These are phyloP conservation scores for Chaenocephalus aceratus DNA, from an alignment of 2,113 vertebrate species.

Conservation along the genomic window DNA sequence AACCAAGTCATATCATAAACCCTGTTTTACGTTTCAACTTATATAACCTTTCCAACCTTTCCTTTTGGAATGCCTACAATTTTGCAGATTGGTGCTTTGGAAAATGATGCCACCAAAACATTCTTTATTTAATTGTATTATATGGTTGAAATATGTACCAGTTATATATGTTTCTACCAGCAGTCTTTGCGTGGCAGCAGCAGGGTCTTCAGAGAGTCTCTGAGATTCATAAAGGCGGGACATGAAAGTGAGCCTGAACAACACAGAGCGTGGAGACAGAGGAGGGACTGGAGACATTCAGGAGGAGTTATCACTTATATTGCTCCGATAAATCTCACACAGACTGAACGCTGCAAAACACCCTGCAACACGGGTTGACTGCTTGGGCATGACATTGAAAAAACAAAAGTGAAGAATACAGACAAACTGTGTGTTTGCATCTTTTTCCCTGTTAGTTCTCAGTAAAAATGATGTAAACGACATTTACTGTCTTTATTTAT, in stretches of 20 bases:
- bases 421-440: slow-evolving; percentile 1
- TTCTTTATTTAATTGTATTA: no score
- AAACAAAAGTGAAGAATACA: slow-evolving; percentile 71
- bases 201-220: slow-evolving; percentile 2
- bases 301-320: slow-evolving; percentile 70
- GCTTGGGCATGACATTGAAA: slow-evolving; percentile 77
- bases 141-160: background rate
- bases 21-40: background rate
- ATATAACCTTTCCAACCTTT: background rate
- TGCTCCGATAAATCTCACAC: slow-evolving; percentile 72
- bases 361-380: slow-evolving; percentile 65
- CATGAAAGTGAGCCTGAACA: slow-evolving; percentile 49
- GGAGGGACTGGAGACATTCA: slow-evolving; percentile 60
- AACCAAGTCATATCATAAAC: background rate
- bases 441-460: background rate
- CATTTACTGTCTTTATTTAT: background rate
- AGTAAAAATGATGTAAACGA: background rate
- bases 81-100: background rate
- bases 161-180: background rate
- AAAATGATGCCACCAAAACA: background rate
- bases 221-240: slow-evolving; percentile 46
- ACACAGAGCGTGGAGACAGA: slow-evolving; percentile 46
- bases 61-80: background rate
- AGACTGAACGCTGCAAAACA: slow-evolving; percentile 67
- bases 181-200: background rate